These are phyloP conservation scores for Ophioderma brevispina DNA, from an alignment of 35 echinoderm and acorn worm genomes.

Conservation along the genomic window DNA sequence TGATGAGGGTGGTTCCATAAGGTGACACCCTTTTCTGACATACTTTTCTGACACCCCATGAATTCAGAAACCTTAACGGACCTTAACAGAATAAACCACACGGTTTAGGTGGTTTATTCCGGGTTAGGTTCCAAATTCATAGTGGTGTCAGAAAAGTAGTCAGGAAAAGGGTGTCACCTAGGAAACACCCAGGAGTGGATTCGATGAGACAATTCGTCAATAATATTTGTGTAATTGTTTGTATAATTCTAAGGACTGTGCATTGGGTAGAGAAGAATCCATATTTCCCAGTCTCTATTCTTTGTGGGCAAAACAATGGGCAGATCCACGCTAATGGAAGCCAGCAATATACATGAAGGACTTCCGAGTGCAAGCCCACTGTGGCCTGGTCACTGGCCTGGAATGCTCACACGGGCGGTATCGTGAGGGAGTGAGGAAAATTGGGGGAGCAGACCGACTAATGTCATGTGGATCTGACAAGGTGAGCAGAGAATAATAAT, in stretches of 20 bases:
- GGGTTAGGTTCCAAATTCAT: no score
- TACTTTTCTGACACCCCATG: no score
- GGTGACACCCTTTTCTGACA: no score
- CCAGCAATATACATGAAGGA: constrained; percentile 59
- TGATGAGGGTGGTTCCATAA: no score
- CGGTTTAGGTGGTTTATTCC: no score
- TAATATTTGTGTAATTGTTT: no score
- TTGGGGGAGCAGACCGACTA: constrained; percentile 58
- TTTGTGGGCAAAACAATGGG: constrained; percentile 90
- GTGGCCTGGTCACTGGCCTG: constrained; percentile 62
- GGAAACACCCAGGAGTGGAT: no score
- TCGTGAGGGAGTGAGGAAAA: neutral
- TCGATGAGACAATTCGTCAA: no score
- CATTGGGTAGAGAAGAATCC: constrained; percentile 58
- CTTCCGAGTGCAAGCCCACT: constrained; percentile 75
- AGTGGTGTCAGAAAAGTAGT: no score
- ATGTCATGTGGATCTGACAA: constrained; percentile 89
- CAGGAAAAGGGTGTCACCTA: no score
- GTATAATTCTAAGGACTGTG: constrained; percentile 78
- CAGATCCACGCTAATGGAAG: constrained; percentile 79
- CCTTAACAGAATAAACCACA: no score
- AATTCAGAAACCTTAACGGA: no score
- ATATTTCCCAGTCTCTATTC: constrained; percentile 61
- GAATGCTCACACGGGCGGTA: constrained; percentile 79
- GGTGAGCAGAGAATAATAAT: constrained; percentile 11